A percentile compares a stretch with the other conserved stretches of the same genome.
Evolutionary conservation across 2,888 invertebrate species (phyloP).

Genomic region (Tenthredo scrophulariae): DNA sequence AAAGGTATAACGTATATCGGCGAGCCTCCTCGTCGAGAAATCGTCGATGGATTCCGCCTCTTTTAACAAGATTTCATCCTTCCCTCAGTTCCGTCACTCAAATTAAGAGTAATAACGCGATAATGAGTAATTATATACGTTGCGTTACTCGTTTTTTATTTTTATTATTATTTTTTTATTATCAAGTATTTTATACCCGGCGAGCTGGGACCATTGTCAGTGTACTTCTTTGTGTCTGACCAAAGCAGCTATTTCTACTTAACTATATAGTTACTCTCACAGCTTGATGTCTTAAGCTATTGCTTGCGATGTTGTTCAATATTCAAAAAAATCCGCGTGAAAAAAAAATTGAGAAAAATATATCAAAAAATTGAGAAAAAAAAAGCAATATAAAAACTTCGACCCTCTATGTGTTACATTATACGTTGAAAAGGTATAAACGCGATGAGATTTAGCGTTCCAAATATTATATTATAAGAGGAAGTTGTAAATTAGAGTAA

Average conservation of each 20-base stretch:
- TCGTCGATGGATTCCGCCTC: conserved; percentile 74
- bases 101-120: conserved; percentile 77
- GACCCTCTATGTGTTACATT: not conserved
- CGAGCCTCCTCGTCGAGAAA: conserved; percentile 26
- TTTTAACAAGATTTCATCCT: conserved; percentile 77
- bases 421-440: conserved; percentile 2
- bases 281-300: not conserved
- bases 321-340: not conserved
- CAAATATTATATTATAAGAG: not conserved
- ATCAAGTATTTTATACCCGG: not conserved
- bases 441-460: conserved; percentile 4
- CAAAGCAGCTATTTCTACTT: not conserved
- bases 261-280: not conserved
- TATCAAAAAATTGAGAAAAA: not conserved
- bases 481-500: conserved; percentile 42
- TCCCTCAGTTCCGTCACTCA: conserved; percentile 71
- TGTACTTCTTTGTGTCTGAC: not conserved
- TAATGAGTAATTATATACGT: conserved; percentile 72
- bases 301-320: not conserved
- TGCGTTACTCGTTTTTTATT: not conserved
- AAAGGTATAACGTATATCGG: conserved; percentile 67
- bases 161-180: not conserved
- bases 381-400: not conserved
- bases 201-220: not conserved
- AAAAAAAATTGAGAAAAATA: not conserved